Base-by-base conservation (phyloP, 2,797 vertebrate genomes). In the Tinamus major region DNA sequence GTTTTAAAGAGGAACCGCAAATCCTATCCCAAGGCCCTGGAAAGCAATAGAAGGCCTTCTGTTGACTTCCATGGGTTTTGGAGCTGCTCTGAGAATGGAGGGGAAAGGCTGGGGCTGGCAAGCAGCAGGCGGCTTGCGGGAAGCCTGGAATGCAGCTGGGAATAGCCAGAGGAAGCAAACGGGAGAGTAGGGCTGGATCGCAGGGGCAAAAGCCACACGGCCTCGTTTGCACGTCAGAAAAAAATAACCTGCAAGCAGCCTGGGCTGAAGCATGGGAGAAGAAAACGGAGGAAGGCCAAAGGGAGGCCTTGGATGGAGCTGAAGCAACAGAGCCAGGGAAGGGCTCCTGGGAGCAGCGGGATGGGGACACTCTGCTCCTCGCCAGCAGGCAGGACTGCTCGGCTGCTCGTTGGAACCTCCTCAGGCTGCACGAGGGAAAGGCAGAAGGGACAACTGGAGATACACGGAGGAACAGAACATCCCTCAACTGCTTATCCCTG, bases 1-100 rank as follows among this genome's bases (percentile, higher is more conserved):
- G 39, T 37, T 91, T 72, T 48, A 31, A 79, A 41, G 59, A 79
- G 70, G 77, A 85, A 37, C 0, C 2, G 42, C 15, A 76, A 80
- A 42, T 74, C 13, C 7, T 76, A 21, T 87, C 79, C 85, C 74
- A 79, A 56, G 59, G 58, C 24, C 21, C 64, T 96, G 91, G 89
- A 85, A 96, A 70, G 88, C 51, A 83, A 89, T 6, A 89, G 64
- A 56, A 95, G 76, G 5, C 13, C 53, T 90, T 85, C 33, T 92
- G 82, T 82, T 83, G 64, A 12, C n/a, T 90, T 63, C 75, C 48
- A 0, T 13, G 61, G 78, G 39, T 3, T 90, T 94, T 89, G 90
- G 89, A 90, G 82, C 35, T 5, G 49, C 46, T 41, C 35, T 89
- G 85, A 65, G 65, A 26, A 83, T 5, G 65, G 65, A 92, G 76